Evolutionary conservation across 2,888 invertebrate species (phyloP).

Genomic region (Hofmannophila pseudospretella): DNA sequence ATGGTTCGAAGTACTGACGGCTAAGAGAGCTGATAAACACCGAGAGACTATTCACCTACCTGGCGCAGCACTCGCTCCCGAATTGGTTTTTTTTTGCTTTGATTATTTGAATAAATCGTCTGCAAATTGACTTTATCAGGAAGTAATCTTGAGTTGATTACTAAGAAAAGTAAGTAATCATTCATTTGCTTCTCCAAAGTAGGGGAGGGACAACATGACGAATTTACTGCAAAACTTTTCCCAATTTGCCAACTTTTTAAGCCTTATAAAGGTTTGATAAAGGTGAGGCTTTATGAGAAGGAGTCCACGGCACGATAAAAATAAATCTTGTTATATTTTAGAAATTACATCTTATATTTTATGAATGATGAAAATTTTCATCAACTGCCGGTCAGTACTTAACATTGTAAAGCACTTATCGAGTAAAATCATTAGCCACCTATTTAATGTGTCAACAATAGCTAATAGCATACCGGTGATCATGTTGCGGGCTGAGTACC

Average conservation of each 20-base stretch:
- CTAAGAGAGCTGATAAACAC: too few relatives aligned
- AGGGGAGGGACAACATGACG: not conserved
- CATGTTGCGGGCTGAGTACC: constrained; percentile 60
- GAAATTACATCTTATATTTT: too few relatives aligned
- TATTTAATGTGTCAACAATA: constrained; percentile 66
- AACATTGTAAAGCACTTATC: constrained; percentile 44
- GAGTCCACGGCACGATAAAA: not conserved
- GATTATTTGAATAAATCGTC: too few relatives aligned
- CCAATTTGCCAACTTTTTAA: constrained; percentile 1
- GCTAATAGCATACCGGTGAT: constrained; percentile 67
- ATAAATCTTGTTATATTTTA: not conserved
- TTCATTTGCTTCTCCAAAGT: not conserved
- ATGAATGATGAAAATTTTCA: not conserved
- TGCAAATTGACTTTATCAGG: too few relatives aligned
- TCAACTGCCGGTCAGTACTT: not conserved
- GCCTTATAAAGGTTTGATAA: not conserved
- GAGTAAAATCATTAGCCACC: constrained; percentile 48
- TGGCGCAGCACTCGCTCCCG: too few relatives aligned
- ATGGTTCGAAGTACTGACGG: too few relatives aligned
- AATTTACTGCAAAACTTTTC: constrained; percentile 9
- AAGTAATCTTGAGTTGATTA: too few relatives aligned
- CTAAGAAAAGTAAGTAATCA: too few relatives aligned
- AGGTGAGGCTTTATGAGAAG: too few relatives aligned
- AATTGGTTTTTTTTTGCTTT: too few relatives aligned
- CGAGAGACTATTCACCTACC: too few relatives aligned